phyloP scores from a whole-genome alignment of 2,113 vertebrate genomes.

The Lepus timidus region DNA sequence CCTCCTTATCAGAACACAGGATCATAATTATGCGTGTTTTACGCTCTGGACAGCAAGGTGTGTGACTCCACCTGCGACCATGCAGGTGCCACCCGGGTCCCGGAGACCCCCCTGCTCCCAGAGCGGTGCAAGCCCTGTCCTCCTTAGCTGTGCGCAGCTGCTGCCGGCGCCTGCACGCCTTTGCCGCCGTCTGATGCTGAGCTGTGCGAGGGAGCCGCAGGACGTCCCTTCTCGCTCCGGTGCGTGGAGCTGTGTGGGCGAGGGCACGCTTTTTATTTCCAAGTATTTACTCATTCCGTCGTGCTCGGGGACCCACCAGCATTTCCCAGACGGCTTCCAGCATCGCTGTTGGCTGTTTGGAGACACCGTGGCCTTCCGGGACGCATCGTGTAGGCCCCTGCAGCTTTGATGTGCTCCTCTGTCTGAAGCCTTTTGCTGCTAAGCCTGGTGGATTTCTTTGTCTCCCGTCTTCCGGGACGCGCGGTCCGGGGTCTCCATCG shows the following conservation, averaged over 20 bases:
- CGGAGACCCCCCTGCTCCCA: fast-evolving
- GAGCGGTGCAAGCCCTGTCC: neutral
- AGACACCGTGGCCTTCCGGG: neutral
- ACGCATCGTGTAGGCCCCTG: neutral
- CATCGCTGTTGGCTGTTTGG: neutral
- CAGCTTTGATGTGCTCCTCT: neutral
- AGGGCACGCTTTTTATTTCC: too few relatives aligned
- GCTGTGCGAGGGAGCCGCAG: too few relatives aligned
- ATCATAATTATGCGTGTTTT: neutral
- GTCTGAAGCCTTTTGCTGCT: neutral
- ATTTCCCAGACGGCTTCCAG: too few relatives aligned
- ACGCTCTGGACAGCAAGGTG: neutral
- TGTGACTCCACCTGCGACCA: too few relatives aligned
- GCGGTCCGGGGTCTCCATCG: too few relatives aligned
- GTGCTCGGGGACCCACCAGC: too few relatives aligned
- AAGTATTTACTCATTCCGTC: too few relatives aligned
- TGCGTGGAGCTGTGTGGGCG: too few relatives aligned
- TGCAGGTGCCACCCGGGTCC: fast-evolving
- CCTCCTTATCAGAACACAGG: neutral
- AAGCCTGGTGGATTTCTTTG: neutral
- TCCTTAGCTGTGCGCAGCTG: too few relatives aligned
- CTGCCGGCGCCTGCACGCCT: too few relatives aligned
- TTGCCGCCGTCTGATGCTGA: too few relatives aligned
- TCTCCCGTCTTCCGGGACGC: neutral
- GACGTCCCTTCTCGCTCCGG: too few relatives aligned